A percentile compares a stretch with the other conserved stretches of the same genome.
Evolutionary conservation across 2,888 invertebrate genomes (phyloP).

Genomic region (Drosophila anomalata): DNA sequence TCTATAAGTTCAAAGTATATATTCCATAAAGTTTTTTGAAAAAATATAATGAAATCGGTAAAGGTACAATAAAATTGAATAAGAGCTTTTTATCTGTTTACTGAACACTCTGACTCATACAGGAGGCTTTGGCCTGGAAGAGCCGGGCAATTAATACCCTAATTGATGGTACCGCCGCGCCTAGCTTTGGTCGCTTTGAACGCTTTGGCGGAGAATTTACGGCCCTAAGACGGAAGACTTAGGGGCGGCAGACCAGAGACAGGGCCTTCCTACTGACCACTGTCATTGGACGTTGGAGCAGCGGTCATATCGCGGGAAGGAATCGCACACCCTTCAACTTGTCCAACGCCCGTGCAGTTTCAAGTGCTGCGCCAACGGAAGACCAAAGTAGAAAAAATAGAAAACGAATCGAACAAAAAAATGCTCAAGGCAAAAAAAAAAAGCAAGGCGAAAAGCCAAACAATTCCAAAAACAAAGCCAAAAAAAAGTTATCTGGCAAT

Average conservation of each 20-base stretch:
- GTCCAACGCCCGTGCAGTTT: constrained; percentile 48
- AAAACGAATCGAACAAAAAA: neutral
- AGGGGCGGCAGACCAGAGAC: constrained; percentile 58
- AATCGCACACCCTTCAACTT: constrained; percentile 64
- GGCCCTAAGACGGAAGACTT: constrained; percentile 67
- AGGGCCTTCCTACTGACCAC: constrained; percentile 40
- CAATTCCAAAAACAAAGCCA: constrained; percentile 7
- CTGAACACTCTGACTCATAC: constrained; percentile 23
- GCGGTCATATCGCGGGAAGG: neutral
- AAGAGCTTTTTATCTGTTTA: neutral
- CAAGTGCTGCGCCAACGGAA: constrained; percentile 19
- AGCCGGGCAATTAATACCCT: constrained; percentile 64
- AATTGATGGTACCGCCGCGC: constrained; percentile 66
- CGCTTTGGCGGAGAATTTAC: constrained; percentile 57
- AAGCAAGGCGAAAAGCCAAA: neutral
- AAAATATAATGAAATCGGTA: neutral
- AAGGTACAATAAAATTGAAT: neutral
- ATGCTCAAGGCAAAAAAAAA: neutral
- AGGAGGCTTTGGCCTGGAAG: neutral
- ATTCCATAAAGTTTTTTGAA: neutral
- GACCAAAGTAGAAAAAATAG: constrained; percentile 7
- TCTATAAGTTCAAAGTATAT: neutral
- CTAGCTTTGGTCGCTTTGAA: constrained; percentile 61
- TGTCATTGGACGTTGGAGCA: constrained; percentile 6
- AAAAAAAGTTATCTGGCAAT: constrained; percentile 33